phyloP scores from a whole-genome alignment of 2,888 invertebrate genomes.

The Erebia ligea region DNA sequence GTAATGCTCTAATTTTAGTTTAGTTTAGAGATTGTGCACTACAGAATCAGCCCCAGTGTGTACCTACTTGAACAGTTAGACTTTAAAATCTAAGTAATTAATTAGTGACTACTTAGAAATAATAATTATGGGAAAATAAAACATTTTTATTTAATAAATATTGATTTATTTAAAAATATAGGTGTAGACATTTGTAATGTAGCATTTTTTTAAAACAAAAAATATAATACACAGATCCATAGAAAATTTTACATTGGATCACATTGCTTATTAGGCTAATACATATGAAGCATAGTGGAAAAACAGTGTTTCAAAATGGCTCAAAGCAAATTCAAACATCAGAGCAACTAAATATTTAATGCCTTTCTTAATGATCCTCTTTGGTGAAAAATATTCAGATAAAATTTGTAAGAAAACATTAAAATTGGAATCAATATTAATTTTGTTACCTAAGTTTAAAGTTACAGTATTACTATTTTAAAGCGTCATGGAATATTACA shows the following conservation, averaged over 20 bases:
- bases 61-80: too few relatives aligned
- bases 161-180: conserved; percentile 34
- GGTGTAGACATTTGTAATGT: conserved; percentile 26
- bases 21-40: too few relatives aligned
- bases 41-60: too few relatives aligned
- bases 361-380: conserved; percentile 44
- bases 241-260: conserved; percentile 36
- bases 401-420: conserved; percentile 1
- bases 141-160: conserved; percentile 31
- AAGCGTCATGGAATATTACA: conserved; percentile 13
- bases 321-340: not conserved
- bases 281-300: conserved; percentile 1
- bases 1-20: too few relatives aligned
- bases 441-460: not conserved
- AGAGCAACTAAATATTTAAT: not conserved
- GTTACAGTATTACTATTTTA: not conserved
- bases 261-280: not conserved
- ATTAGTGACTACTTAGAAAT: too few relatives aligned
- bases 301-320: not conserved
- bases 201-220: conserved; percentile 9
- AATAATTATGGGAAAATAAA: conserved; percentile 25
- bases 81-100: too few relatives aligned
- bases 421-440: conserved; percentile 1
- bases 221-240: conserved; percentile 31
- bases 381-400: conserved; percentile 48